Base-by-base conservation (phyloP, 2,113 vertebrate species). In the Calyptomena viridis region DNA sequence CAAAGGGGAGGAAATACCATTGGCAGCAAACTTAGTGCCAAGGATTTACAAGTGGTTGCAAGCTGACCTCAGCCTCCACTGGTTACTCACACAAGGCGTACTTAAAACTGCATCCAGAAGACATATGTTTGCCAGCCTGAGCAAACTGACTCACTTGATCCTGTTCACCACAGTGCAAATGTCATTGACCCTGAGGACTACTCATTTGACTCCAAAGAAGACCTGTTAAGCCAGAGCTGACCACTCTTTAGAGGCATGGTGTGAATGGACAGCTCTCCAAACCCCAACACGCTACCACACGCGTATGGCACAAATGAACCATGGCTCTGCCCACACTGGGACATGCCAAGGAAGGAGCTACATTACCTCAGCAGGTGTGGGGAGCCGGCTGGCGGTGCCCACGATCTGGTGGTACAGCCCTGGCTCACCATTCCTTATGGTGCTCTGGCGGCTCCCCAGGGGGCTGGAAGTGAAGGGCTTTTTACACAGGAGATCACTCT, bases 401-500 rank as follows among this genome's bases (percentile, higher is more conserved):
- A 97, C 64, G 3, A 97, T 97, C 94, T 98, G 98, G 79, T 98
- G 97, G 94, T 98, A 98, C 63, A 98, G 78, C 60, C 96, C 97
- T 0, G 98, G 97, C 67, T 98, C 98, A 37, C 97, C 97, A 58
- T 96, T 98, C 81, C 96, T 96, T 75, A 98, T 95, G 9, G 98
- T 98, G 86, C 97, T 97, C 93, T 98, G 98, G 80, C 62, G 89
- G 80, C 98, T 98, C 44, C 97, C 97, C 84, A 98, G 3, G 1
- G 98, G 98, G 63, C 97, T 98, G 94, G 98, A 96, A 8, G 96
- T 87, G 47, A 95, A 97, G 33, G 97, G 97, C 52, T 97, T 98
- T 98, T 97, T 98, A 89, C 97, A 96, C 71, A 98, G 93, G 16
- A 97, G 94, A 74, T 98, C 98, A 18, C 98, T 98, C 89, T 98